Conservation (phyloP, 2,113 vertebrate genomes). For the Chrysochloris asiatica region DNA sequence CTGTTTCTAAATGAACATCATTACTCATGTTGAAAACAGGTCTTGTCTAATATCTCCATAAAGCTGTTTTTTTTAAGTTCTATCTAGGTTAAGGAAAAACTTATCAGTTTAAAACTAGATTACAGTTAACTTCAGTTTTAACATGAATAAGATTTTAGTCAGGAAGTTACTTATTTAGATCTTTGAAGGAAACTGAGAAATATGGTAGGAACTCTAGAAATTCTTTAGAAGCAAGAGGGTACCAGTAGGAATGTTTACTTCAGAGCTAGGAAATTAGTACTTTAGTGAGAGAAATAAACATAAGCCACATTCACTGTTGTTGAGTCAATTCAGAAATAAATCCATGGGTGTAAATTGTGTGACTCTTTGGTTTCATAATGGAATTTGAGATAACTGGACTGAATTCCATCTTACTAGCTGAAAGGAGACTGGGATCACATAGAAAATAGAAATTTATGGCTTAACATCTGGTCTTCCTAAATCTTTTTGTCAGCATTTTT, state of each 20-base stretch:
- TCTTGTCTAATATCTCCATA: conserved; percentile 16
- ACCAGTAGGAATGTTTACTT: neutral
- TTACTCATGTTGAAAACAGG: conserved; percentile 28
- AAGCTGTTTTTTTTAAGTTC: neutral
- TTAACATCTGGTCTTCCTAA: neutral
- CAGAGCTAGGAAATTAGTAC: neutral
- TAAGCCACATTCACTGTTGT: too few relatives aligned
- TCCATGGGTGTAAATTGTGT: neutral
- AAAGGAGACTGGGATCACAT: neutral
- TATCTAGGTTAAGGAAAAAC: conserved; percentile 20
- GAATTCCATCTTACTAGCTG: conserved; percentile 11
- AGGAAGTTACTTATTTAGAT: conserved; percentile 16
- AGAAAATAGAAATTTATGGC: conserved; percentile 5
- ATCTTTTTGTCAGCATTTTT: conserved; percentile 37
- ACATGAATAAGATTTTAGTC: conserved; percentile 1
- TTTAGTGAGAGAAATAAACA: neutral
- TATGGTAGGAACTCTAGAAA: neutral
- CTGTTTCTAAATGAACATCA: conserved; percentile 43
- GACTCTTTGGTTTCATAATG: neutral
- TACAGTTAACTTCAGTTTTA: conserved; percentile 41
- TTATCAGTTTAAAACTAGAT: conserved; percentile 21
- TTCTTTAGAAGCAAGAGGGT: neutral
- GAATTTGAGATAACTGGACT: neutral
- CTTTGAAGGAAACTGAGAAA: conserved; percentile 53
- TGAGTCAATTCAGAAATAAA: neutral